Evolutionary conservation across 2,113 vertebrate species (phyloP), one percentile per base, ranked within the genome.

Genomic region (Acanthisitta chloris): DNA sequence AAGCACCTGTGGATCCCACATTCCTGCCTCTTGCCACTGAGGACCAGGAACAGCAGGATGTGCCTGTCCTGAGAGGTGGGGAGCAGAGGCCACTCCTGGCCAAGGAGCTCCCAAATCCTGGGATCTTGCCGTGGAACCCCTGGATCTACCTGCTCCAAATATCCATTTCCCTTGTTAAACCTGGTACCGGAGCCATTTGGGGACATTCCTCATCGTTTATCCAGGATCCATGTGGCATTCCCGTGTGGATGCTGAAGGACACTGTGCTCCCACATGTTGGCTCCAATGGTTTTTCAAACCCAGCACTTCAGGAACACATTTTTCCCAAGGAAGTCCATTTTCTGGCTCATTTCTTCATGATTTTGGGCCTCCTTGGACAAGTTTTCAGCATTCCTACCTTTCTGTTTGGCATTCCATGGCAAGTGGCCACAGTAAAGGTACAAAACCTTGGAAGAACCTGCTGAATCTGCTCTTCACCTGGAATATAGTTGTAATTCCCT

Each of bases 281-380:
- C 72, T 80, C 69, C 17, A 1, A 5, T 10, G 7, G 7, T 55
- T 45, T 59, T 18, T 34, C 67, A 66, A 55, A 51, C 8, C 11
- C 3, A 6, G 6, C 34, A 1, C 45, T 43, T 29, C 8, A 5
- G 17, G 26, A 52, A 17, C 17, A 25, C 10, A 0, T 4, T 70
- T 69, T 36, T 21, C 21, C 43, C 33, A 10, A 38, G 10, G 4
- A 19, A 69, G 16, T 24, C 16, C 6, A 4, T 25, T 43, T 83
- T 17, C 24, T 58, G 66, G 7, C 26, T 46, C 5, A 0, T 15
- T 21, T 34, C 4, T 38, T n/a, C 3, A 0, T 2, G 0, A 19
- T 33, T n/a, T 31, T 28, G 43, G 13, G 28, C 45, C 51, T 80
- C 45, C 34, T 33, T 1, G 0, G 15, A 10, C 10, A 17, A 18